Evolutionary conservation across 2,797 vertebrate species (phyloP), one percentile per base, ranked within the genome.

Genomic region (Epinephelus awoara): DNA sequence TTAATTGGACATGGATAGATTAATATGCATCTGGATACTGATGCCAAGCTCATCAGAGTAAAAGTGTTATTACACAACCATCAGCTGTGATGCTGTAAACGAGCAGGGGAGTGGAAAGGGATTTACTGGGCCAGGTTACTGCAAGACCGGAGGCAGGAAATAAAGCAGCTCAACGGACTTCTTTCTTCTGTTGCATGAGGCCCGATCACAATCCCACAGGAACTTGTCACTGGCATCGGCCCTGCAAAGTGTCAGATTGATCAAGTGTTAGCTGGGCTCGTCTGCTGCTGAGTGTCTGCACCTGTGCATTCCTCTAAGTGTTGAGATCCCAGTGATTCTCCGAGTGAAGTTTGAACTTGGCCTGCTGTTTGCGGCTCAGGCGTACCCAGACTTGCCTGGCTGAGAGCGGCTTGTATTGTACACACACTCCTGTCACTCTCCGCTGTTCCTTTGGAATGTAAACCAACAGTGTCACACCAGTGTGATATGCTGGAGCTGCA

Each of bases 261-360:
- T 90, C 88, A 87, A 81, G 88, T 86, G 86, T 79, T 77, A 47
- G 80, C 82, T 40, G 67, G 64, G 75, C 87, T 80, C 71, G 90
- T 89, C 79, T 84, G 77, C 85, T 86, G 73, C 82, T 23, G 85
- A 90, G 86, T 83, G 88, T 83, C 89, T 89, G 86, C 92, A 94
- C 92, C 92, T 93, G 92, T 91, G 91, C 90, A 91, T 93, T 93
- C 92, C 89, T 88, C 62, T 47, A 59, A 87, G 85, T 29, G 64
- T 44, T 72, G 71, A 81, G 84, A 86, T 87, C 88, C 75, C 61
- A 21, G 70, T 40, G 18, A 61, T 51, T 92, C 78, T 66, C 57
- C 49, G 75, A 80, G 75, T 62, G 82, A 81, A 74, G 86, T 81
- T 84, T 90, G 88, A 92, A 91, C 90, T 87, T 89, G 89, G 91